Conservation (phyloP, 2,888 invertebrate genomes). For the Papilio gigon region DNA sequence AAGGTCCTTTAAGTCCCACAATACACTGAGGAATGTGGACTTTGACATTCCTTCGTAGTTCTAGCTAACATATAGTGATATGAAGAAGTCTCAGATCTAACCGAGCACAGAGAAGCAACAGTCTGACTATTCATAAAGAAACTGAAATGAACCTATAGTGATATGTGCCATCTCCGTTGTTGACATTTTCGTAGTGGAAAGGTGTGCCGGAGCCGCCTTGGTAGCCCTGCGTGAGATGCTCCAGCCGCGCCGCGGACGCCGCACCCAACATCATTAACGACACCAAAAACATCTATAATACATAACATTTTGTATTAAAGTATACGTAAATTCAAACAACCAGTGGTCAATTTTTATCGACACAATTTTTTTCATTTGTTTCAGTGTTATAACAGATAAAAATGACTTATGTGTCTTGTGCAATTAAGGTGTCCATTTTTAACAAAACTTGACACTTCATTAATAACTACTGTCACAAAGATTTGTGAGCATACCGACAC, state of each 20-base stretch:
- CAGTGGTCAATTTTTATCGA: background rate
- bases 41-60: background rate
- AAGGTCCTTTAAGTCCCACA: slow-evolving; percentile 40
- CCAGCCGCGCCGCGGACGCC: slow-evolving; percentile 63
- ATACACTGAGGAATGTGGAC: slow-evolving; percentile 14
- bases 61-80: background rate
- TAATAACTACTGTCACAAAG: background rate
- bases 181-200: slow-evolving; percentile 82
- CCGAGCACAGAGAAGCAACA: background rate
- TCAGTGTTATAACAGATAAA: too few relatives aligned
- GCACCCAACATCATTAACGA: slow-evolving; percentile 55
- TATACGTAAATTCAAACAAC: too few relatives aligned
- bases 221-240: slow-evolving; percentile 63
- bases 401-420: background rate
- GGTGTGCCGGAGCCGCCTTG: slow-evolving; percentile 58
- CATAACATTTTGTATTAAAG: background rate
- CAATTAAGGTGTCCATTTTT: background rate
- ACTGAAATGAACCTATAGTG: slow-evolving; percentile 79
- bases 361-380: too few relatives aligned
- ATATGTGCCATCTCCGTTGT: slow-evolving; percentile 85
- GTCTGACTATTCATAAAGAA: background rate
- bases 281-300: slow-evolving; percentile 60
- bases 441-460: background rate
- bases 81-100: background rate
- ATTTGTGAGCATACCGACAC: background rate